Evolutionary conservation across 2,888 invertebrate species (phyloP).

Genomic region (Chymomyza fuscimana): DNA sequence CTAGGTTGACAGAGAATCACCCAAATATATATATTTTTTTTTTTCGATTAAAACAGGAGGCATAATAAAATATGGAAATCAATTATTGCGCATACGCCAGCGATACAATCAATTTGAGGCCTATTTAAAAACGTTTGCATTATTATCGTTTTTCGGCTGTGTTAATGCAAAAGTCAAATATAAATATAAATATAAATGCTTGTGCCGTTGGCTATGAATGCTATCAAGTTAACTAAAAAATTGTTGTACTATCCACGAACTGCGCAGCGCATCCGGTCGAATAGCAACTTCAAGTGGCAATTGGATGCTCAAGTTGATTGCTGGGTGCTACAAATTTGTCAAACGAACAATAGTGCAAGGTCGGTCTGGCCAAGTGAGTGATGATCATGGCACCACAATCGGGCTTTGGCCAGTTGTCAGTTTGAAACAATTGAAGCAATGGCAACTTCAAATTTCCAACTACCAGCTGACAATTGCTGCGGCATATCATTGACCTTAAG

Average conservation of each 20-base stretch:
- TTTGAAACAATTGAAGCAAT: slow-evolving; percentile 2
- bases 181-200: slow-evolving; percentile 34
- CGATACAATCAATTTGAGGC: neutral
- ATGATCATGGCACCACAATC: slow-evolving; percentile 39
- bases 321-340: slow-evolving; percentile 69
- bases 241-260: slow-evolving; percentile 24
- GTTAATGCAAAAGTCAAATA: neutral
- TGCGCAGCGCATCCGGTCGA: slow-evolving; percentile 58
- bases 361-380: slow-evolving; percentile 40
- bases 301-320: slow-evolving; percentile 30
- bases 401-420: neutral
- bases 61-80: slow-evolving; percentile 15
- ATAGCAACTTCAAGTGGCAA: slow-evolving; percentile 62
- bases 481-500: slow-evolving; percentile 66
- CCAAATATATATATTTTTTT: too few relatives aligned
- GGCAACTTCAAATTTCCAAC: neutral
- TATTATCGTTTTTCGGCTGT: too few relatives aligned
- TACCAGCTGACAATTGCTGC: slow-evolving; percentile 12
- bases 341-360: slow-evolving; percentile 69
- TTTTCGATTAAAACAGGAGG: too few relatives aligned
- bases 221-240: neutral
- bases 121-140: too few relatives aligned
- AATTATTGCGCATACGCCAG: slow-evolving; percentile 60
- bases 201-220: slow-evolving; percentile 23
- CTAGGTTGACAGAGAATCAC: too few relatives aligned